These are phyloP conservation scores for Propithecus deckenii DNA, from an alignment of 2,797 vertebrate species.

Conservation along the genomic window DNA sequence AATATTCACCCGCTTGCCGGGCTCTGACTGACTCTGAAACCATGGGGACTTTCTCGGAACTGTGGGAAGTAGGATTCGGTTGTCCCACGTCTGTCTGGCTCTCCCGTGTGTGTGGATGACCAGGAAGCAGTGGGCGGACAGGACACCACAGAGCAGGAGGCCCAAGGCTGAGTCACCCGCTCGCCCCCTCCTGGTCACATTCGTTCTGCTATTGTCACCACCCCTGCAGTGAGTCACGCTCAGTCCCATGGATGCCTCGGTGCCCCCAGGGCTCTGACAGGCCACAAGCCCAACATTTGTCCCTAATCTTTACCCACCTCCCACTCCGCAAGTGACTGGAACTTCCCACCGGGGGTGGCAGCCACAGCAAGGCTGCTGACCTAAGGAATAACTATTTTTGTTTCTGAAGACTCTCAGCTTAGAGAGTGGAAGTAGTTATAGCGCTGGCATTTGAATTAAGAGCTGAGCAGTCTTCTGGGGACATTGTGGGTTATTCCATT, in stretches of 20 bases:
- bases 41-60: background rate
- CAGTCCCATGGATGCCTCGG: background rate
- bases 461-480: background rate
- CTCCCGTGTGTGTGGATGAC: accelerated
- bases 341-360: background rate
- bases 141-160: background rate
- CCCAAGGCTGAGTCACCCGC: background rate
- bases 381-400: conserved; percentile 55
- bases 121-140: background rate
- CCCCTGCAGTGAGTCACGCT: background rate
- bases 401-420: conserved; percentile 1
- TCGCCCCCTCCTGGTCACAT: background rate
- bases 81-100: background rate
- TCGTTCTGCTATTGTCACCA: background rate
- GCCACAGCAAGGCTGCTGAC: conserved; percentile 58
- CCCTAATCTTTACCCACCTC: conserved; percentile 24
- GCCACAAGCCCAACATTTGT: background rate
- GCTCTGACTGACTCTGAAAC: background rate
- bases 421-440: conserved; percentile 51
- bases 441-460: background rate
- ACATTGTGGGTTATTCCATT: background rate
- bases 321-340: background rate
- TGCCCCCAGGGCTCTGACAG: background rate
- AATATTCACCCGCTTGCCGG: accelerated
- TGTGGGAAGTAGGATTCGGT: background rate